phyloP scores from a whole-genome alignment of 92 coral and sea anemone species.

The Heteractis magnifica region DNA sequence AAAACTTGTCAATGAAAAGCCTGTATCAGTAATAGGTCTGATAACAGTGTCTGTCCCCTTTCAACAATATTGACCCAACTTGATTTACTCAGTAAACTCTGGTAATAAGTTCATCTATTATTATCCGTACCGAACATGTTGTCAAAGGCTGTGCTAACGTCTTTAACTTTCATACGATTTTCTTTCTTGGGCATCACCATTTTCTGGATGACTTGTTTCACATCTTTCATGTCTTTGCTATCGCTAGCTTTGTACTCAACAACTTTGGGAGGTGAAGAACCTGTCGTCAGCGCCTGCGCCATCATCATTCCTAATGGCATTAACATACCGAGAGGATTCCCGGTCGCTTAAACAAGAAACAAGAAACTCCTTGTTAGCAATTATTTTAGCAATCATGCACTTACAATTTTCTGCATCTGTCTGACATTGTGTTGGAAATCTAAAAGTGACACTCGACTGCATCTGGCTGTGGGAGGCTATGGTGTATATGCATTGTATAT shows the following conservation, averaged over 20 bases:
- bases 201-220: not conserved
- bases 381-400: not conserved
- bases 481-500: no score
- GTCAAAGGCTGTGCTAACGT: not conserved
- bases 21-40: no score
- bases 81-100: no score
- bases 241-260: not conserved
- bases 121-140: not conserved
- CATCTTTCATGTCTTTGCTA: not conserved
- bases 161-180: not conserved
- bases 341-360: not conserved
- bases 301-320: slow-evolving; percentile 6
- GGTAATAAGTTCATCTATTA: no score
- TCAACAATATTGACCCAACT: no score
- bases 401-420: no score
- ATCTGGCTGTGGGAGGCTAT: no score
- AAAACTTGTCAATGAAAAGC: not conserved
- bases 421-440: no score
- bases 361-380: not conserved
- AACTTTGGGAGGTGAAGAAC: not conserved
- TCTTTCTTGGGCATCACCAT: slow-evolving; percentile 1
- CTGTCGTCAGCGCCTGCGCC: not conserved
- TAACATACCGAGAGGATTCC: not conserved
- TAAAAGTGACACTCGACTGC: no score
- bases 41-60: no score